Evolutionary conservation across 2,797 vertebrate genomes (phyloP), one percentile per base, ranked within the genome.

Genomic region (Buceros bicornis): DNA sequence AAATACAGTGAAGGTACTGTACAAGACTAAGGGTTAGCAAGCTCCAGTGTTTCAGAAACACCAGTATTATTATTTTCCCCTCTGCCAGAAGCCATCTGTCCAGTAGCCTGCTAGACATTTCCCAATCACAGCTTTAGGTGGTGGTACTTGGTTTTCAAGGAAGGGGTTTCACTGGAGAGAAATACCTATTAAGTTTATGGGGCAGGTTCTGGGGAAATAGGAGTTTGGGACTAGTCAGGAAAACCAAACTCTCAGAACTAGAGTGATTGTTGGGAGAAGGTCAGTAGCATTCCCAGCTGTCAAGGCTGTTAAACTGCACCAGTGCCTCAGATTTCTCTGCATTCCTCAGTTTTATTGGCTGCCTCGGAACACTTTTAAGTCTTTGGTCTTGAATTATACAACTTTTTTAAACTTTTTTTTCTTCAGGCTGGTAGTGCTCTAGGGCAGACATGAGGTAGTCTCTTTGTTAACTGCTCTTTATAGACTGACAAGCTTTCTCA

Each of bases 331-430:
- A 25, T 85, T 80, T 67, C 31, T 80, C 64, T 80, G 77, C 83
- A 62, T 82, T 92, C 67, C 74, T 89, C 25, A 9, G 13, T 82
- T 94, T 82, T 92, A 54, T 54, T 90, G 73, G 45, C 86, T 94
- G 48, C 43, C 67, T 62, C 79, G 78, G 66, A 61, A 35, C 13
- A 11, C 60, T 82, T 93, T 70, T 81, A 73, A 82, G 73, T 57
- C 57, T 58, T 37, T 91, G 87, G 42, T 82, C 84, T 87, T 89
- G 74, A 87, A 66, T 90, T 50, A 51, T 7, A 24, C 24, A 22
- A 3, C 6, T 11, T 26, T 40, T 40, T 40, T 10, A 40, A 40
- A 40, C 37, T 62, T 71, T n/a, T 6, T 24, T 21, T 12, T 11
- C 18, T 31, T 28, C 31, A n/a, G 51, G 26, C 29, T 85, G 26